These are phyloP conservation scores for Phthorimaea operculella DNA, from an alignment of 1,140 invertebrate species.

Conservation along the genomic window DNA sequence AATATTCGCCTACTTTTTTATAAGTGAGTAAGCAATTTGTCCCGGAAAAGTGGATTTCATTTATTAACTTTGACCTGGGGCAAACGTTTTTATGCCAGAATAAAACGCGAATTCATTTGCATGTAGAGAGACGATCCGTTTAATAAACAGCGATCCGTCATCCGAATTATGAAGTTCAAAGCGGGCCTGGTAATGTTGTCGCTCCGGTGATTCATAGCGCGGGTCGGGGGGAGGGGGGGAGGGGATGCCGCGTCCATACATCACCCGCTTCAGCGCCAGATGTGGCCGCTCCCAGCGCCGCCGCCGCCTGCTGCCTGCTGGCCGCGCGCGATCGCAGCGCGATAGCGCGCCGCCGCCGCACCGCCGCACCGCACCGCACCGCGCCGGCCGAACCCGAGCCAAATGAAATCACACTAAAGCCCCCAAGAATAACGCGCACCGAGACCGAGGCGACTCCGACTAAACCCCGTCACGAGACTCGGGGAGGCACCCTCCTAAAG, in stretches of 20 bases:
- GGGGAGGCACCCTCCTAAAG: conserved; percentile 14
- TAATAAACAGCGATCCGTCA: neutral
- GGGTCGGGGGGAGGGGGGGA: neutral
- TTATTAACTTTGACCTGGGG: too few relatives aligned
- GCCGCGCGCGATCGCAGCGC: neutral
- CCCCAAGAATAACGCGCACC: neutral
- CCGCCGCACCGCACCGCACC: too few relatives aligned
- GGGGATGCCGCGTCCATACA: neutral
- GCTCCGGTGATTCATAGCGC: neutral
- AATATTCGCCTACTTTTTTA: too few relatives aligned
- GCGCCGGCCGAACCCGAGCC: neutral
- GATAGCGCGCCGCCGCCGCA: neutral
- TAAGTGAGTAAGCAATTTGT: too few relatives aligned
- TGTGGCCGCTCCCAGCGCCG: neutral
- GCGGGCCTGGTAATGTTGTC: neutral
- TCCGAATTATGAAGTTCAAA: conserved; percentile 2
- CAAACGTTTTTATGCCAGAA: neutral
- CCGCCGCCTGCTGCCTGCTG: neutral
- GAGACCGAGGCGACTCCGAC: neutral
- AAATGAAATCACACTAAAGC: neutral
- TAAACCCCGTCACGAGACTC: neutral
- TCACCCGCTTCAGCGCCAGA: conserved; percentile 3
- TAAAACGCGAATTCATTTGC: conserved; percentile 1
- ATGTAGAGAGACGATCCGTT: neutral
- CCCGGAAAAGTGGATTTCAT: too few relatives aligned